These are phyloP conservation scores for Zaprionus vittiger DNA, from an alignment of 1,140 invertebrate genomes.

Conservation along the genomic window DNA sequence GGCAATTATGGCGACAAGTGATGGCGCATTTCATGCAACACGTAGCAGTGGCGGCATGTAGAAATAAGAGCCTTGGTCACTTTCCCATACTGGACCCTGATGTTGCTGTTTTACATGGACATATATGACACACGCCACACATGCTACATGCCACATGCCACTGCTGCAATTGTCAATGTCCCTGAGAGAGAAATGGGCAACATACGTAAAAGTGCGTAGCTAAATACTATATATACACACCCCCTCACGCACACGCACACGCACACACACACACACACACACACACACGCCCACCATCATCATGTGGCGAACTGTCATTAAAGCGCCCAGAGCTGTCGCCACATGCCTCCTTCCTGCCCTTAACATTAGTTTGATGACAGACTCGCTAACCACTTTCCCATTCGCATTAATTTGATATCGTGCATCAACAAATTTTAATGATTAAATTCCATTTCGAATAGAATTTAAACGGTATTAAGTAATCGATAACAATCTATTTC, in stretches of 20 bases:
- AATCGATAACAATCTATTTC: too few relatives aligned
- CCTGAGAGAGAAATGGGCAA: conserved; percentile 22
- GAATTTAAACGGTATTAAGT: neutral
- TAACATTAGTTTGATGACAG: conserved; percentile 10
- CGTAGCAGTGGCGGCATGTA: neutral
- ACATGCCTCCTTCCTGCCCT: conserved; percentile 13
- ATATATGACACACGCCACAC: conserved; percentile 25
- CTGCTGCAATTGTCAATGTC: conserved; percentile 14
- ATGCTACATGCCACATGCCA: conserved; percentile 36
- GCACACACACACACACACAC: neutral
- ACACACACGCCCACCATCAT: neutral
- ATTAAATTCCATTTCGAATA: neutral
- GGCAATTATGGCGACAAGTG: conserved; percentile 1
- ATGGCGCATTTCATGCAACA: neutral
- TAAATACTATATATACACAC: conserved; percentile 12
- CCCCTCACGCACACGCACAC: conserved; percentile 12
- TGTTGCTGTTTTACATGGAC: neutral
- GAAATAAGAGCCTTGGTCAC: neutral
- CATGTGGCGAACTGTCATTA: conserved; percentile 35
- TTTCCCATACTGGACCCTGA: neutral
- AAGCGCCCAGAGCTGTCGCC: conserved; percentile 38
- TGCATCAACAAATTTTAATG: neutral
- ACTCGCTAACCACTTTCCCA: neutral
- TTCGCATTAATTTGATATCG: neutral
- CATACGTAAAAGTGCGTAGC: conserved; percentile 39